Evolutionary conservation across 2,888 invertebrate species (phyloP).

Genomic region (Chaitophorus viminalis): DNA sequence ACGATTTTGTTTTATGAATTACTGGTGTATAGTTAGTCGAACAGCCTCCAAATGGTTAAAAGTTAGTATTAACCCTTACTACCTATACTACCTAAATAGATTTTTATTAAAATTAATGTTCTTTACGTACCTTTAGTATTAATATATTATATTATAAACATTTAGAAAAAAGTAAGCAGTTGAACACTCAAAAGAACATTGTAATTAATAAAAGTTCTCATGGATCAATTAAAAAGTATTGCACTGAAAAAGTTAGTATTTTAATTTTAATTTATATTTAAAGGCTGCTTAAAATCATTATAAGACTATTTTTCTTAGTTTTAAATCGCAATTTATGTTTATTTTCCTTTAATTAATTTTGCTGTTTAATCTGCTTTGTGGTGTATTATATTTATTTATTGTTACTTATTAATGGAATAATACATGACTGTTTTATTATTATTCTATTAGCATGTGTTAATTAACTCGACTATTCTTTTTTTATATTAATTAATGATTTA

Average conservation of each 20-base stretch:
- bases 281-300: too few relatives aligned
- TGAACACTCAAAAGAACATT: not conserved
- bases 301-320: too few relatives aligned
- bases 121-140: not conserved
- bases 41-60: constrained; percentile 40
- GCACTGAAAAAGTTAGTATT: constrained; percentile 48
- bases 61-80: constrained; percentile 17
- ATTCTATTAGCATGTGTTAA: too few relatives aligned
- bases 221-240: constrained; percentile 49
- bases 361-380: too few relatives aligned
- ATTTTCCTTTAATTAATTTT: too few relatives aligned
- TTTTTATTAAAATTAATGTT: not conserved
- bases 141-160: not conserved
- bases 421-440: too few relatives aligned
- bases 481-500: too few relatives aligned
- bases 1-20: not conserved
- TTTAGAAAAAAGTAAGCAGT: constrained; percentile 43
- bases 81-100: too few relatives aligned
- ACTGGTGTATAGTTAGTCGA: not conserved
- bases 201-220: not conserved
- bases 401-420: too few relatives aligned
- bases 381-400: too few relatives aligned
- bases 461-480: too few relatives aligned
- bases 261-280: not conserved
- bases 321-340: too few relatives aligned